Conservation (phyloP, 2,797 vertebrate genomes). For the Microhierax caerulescens region DNA sequence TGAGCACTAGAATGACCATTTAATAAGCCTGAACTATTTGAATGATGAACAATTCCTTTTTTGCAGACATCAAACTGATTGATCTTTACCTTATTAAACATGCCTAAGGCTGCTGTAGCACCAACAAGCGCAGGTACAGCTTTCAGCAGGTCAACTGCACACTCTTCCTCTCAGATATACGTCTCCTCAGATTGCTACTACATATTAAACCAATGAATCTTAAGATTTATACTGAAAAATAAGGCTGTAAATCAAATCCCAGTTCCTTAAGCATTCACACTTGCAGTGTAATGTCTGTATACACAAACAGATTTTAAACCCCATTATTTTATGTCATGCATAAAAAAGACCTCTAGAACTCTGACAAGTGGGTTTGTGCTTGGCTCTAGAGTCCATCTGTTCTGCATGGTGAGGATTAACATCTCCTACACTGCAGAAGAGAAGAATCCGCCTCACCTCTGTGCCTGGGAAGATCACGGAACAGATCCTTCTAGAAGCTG, state of each 20-base stretch:
- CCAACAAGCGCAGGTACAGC: constrained; percentile 84
- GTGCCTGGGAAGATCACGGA: neutral
- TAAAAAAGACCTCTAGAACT: neutral
- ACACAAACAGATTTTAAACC: neutral
- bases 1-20: neutral
- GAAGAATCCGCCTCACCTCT: neutral
- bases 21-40: neutral
- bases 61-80: neutral
- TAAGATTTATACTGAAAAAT: neutral
- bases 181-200: constrained; percentile 81
- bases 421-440: neutral
- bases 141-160: constrained; percentile 83
- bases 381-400: neutral
- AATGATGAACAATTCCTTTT: neutral
- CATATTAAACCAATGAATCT: constrained; percentile 60
- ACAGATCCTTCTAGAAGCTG: neutral
- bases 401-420: neutral
- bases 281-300: neutral
- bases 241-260: neutral
- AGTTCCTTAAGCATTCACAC: neutral
- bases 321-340: neutral
- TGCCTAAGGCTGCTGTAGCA: constrained; percentile 81
- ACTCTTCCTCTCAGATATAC: constrained; percentile 82
- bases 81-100: constrained; percentile 83
- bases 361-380: neutral